phyloP scores from a whole-genome alignment of 2,888 invertebrate species.

The Athripsodes cinereus region DNA sequence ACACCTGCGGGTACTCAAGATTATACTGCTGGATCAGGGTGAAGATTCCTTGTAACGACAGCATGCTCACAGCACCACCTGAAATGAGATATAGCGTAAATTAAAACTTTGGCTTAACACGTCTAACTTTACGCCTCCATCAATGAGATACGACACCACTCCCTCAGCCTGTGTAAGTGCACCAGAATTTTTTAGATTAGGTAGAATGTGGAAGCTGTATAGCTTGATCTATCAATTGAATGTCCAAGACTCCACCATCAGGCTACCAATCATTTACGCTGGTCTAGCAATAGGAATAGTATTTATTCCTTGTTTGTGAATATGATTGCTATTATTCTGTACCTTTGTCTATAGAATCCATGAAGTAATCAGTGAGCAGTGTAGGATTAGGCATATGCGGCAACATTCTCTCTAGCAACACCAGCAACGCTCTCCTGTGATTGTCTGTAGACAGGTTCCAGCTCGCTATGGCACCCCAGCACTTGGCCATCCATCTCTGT shows the following conservation, averaged over 20 bases:
- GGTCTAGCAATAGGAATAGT: too few species aligned
- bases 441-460: constrained; percentile 60
- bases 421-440: constrained; percentile 73
- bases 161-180: too few species aligned
- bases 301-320: too few species aligned
- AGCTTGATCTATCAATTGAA: too few species aligned
- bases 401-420: constrained; percentile 77
- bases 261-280: too few species aligned
- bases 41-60: constrained; percentile 89
- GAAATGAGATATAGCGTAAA: constrained; percentile 27
- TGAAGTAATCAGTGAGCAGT: constrained; percentile 83
- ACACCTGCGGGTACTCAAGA: constrained; percentile 93
- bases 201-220: too few species aligned
- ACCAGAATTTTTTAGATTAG: too few species aligned
- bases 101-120: too few species aligned
- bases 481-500: constrained; percentile 58
- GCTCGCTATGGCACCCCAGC: constrained; percentile 72
- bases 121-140: too few species aligned
- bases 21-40: constrained; percentile 86
- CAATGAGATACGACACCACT: too few species aligned
- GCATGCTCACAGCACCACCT: constrained; percentile 83
- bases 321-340: constrained; percentile 28
- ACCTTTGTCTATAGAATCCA: constrained; percentile 82
- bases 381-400: constrained; percentile 75
- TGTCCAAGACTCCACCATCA: too few species aligned